These are phyloP conservation scores for Vidua macroura DNA, from an alignment of 2,113 vertebrate species.

Conservation along the genomic window DNA sequence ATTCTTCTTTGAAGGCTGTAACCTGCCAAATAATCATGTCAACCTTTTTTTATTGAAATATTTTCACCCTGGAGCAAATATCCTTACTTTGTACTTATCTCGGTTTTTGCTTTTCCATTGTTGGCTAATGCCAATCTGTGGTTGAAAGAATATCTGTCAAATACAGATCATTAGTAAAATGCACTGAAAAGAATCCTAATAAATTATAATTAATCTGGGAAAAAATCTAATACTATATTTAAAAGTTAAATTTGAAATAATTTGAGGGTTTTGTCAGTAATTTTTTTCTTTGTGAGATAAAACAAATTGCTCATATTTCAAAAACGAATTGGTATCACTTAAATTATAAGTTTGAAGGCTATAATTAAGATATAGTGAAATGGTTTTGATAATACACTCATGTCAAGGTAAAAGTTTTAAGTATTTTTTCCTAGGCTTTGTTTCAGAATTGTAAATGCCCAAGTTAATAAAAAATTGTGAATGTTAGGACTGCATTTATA, in stretches of 20 bases:
- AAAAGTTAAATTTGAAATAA: conserved; percentile 42
- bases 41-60: conserved; percentile 27
- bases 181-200: conserved; percentile 44
- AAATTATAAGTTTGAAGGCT: conserved; percentile 48
- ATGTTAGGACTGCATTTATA: not conserved
- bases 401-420: conserved; percentile 50
- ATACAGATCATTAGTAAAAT: conserved; percentile 19
- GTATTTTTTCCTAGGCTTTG: conserved; percentile 5
- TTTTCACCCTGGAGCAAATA: conserved; percentile 29
- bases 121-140: conserved; percentile 25
- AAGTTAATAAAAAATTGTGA: not conserved
- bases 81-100: not conserved
- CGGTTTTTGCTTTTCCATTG: not conserved
- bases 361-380: conserved; percentile 47
- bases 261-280: not conserved
- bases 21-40: not conserved
- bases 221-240: conserved; percentile 36
- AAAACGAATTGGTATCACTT: conserved; percentile 46
- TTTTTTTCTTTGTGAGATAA: conserved; percentile 50
- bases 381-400: conserved; percentile 15
- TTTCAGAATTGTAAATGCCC: not conserved
- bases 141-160: conserved; percentile 45
- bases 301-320: conserved; percentile 27
- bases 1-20: conserved; percentile 6
- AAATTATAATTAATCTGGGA: conserved; percentile 34